Conservation (phyloP, 2,797 vertebrate genomes). For the Vireo griseus region DNA sequence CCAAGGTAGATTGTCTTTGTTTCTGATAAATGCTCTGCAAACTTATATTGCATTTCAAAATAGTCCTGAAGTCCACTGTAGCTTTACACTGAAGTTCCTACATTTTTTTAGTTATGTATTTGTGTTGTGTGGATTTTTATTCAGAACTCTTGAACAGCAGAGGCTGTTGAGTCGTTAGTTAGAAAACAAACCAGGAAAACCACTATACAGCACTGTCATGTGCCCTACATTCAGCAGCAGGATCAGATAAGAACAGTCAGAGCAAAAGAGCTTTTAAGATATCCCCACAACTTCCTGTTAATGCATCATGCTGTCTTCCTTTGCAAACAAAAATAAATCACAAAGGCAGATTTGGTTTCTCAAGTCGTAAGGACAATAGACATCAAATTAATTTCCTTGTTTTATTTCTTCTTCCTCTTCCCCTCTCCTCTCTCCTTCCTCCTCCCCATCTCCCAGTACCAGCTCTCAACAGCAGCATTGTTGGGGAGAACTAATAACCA, state of each 20-base stretch:
- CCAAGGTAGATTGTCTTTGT: not conserved
- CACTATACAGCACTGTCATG: slow-evolving; percentile 32
- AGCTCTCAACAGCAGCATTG: not conserved
- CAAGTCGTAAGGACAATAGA: not conserved
- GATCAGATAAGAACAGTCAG: slow-evolving; percentile 72
- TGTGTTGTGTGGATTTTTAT: slow-evolving; percentile 4
- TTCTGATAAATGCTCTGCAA: slow-evolving; percentile 3
- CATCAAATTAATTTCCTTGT: not conserved
- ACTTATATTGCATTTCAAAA: not conserved
- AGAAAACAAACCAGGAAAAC: slow-evolving; percentile 62
- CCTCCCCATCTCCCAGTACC: not conserved
- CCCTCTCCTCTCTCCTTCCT: not conserved
- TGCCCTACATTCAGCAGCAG: slow-evolving; percentile 62
- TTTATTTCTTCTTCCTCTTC: not conserved
- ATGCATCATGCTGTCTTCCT: slow-evolving; percentile 33
- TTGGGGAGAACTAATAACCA: not conserved
- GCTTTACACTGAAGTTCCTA: not conserved
- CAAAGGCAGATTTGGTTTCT: slow-evolving; percentile 11
- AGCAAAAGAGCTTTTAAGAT: slow-evolving; percentile 47
- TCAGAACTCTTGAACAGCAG: not conserved
- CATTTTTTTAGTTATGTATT: not conserved
- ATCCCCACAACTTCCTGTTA: slow-evolving; percentile 71
- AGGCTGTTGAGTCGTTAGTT: slow-evolving; percentile 48
- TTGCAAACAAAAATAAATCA: slow-evolving; percentile 62
- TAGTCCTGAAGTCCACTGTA: not conserved